Percentiles rank a stretch among this genome's conserved stretches.
Conservation (phyloP, 1,140 invertebrate genomes). For the Penaeus indicus region DNA sequence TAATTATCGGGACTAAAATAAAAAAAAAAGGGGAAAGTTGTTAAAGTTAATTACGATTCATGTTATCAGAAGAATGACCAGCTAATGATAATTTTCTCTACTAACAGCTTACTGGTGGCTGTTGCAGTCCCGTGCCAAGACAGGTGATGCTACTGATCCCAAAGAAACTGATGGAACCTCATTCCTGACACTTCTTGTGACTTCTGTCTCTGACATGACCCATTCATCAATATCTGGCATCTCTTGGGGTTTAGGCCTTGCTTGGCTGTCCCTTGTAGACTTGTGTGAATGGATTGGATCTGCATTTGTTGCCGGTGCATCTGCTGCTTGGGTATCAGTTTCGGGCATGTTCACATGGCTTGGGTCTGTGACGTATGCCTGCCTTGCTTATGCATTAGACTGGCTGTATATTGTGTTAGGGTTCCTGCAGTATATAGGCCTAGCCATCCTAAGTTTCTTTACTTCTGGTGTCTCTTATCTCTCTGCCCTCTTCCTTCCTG, state of each 20-base stretch:
- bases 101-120: constrained; percentile 63
- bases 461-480: constrained; percentile 49
- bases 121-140: constrained; percentile 62
- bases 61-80: constrained; percentile 58
- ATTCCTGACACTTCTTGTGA: constrained; percentile 45
- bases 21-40: background rate
- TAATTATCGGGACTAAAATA: background rate
- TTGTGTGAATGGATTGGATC: constrained; percentile 17
- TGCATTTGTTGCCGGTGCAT: constrained; percentile 7
- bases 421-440: constrained; percentile 27
- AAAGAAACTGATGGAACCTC: constrained; percentile 51
- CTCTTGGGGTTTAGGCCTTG: background rate
- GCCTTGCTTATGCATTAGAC: constrained; percentile 39
- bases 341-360: constrained; percentile 46
- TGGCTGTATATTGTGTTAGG: constrained; percentile 37
- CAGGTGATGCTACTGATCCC: constrained; percentile 52
- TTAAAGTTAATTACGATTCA: background rate
- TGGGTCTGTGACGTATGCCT: constrained; percentile 42
- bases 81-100: constrained; percentile 58
- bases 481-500: constrained; percentile 28
- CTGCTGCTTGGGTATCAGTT: constrained; percentile 11
- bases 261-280: background rate
- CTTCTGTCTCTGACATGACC: constrained; percentile 44
- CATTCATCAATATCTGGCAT: constrained; percentile 20
- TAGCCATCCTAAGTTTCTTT: constrained; percentile 40